Base-by-base conservation (phyloP, 2,113 vertebrate genomes). In the Melierax canorus region DNA sequence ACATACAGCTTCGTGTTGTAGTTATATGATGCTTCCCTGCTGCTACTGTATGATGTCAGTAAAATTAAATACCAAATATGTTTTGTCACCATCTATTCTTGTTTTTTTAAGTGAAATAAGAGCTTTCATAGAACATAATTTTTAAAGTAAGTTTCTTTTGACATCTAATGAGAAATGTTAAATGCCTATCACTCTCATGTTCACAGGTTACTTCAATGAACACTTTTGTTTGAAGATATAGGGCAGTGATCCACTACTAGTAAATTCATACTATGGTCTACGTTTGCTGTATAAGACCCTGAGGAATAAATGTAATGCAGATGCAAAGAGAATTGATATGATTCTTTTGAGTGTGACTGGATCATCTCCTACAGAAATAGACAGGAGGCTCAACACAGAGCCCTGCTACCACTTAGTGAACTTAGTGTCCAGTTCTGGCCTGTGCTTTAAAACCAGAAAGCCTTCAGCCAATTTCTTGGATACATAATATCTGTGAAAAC, bases 1-100 rank as follows among this genome's bases (percentile, higher is more conserved):
- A 48, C 53, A 32, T 59, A 55, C 62, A 38, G 66, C 84, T 81
- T 81, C 73, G 0, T 94, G 86, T 92, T 92, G 85, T 95, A 92
- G 90, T 96, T 94, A 95, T 41, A 93, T 29, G 90, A 92, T 94
- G 87, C 95, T 92, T 97, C 81, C 63, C 90, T n/a, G 23, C 68
- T 95, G 73, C 79, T 95, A 41, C 95, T 95, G 91, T 93, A 75
- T 97, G 92, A 94, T 95, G 95, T 92, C 95, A 97, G 91, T 91
- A 95, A 95, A 95, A 91, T 87, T 59, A 90, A 89, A 94, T 97
- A 90, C 76, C 56, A 15, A 71, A 51, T 26, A 24, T 93, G 43
- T 93, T 86, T 89, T 94, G 62, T 97, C 91, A 94, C 58, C 43
- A 74, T 96, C 94, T 95, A 96, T 97, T 97, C 67, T 86, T 73